Evolutionary conservation across 2,113 vertebrate species (phyloP), one percentile per base, ranked within the genome.

Genomic region (Telmatochromis sp.): DNA sequence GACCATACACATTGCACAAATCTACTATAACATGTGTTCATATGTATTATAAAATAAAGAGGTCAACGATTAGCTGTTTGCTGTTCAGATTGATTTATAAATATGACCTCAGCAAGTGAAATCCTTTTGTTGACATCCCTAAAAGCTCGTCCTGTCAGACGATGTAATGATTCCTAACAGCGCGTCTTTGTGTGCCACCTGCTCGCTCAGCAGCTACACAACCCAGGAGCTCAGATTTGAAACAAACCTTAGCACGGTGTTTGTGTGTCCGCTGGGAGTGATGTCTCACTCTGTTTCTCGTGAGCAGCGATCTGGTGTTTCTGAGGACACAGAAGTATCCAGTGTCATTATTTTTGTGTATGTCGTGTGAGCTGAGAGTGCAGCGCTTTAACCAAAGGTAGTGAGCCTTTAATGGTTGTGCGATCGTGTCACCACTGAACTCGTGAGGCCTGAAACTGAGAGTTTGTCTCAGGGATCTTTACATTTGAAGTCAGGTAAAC

Each of bases 21-120:
- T 10, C 2, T 1, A 47, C 9, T 1, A 12, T 0, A 7, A 19
- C 1, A 0, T 73, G 14, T 19, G 10, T 50, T 47, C 23, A 75
- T 1, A 5, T 47, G 15, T 28, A 1, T 47, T 28, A 0, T 47
- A 9, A 0, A 1, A 42, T 26, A 2, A 28, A 28, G 8, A 26
- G 71, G 21, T 45, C 0, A 42, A 1, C 0, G 1, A 4, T 19
- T 12, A 73, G 65, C n/a, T 73, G 2, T 15, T 26, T 9, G 65
- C 37, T 73, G 3, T 75, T 47, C 4, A 75, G 42, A 4, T 5
- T 17, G 6, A 75, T 50, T 7, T 2, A 5, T 19, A 75, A 2
- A 50, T 50, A 3, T 17, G 10, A 75, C 15, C 42, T 28, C 71
- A 50, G 40, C 26, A 50, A 5, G 40, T 19, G 42, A 47, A 47